Evolutionary conservation across 2,797 vertebrate genomes (phyloP).

Genomic region (Chelidonichthys spinosus): DNA sequence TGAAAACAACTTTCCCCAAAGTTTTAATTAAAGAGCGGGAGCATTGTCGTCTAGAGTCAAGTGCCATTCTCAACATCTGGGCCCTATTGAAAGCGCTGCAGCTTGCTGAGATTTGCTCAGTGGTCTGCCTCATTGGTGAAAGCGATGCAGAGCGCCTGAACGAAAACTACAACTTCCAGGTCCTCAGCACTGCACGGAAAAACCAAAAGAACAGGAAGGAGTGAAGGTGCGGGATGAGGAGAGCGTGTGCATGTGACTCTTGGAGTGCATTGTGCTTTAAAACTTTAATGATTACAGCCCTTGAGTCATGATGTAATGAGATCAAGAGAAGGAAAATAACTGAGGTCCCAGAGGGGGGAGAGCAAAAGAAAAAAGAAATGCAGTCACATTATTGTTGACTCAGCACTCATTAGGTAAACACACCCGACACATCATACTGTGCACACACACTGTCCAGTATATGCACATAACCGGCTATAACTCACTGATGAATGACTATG

Average conservation of each 20-base stretch:
- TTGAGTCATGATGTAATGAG: constrained; percentile 84
- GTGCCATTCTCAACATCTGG: constrained; percentile 79
- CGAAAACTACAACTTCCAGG: constrained; percentile 35
- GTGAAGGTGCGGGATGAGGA: constrained; percentile 41
- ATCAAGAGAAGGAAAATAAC: constrained; percentile 72
- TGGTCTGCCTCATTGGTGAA: constrained; percentile 56
- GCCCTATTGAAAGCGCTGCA: constrained; percentile 56
- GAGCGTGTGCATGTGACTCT: constrained; percentile 61
- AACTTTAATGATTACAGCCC: constrained; percentile 83
- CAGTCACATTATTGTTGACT: constrained; percentile 77
- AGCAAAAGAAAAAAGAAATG: constrained; percentile 59
- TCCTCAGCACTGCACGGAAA: constrained; percentile 39
- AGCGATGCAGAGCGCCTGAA: constrained; percentile 52
- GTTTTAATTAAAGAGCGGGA: constrained; percentile 78
- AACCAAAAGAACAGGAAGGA: constrained; percentile 39
- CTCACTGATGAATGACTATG: constrained; percentile 68
- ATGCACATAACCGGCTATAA: constrained; percentile 63
- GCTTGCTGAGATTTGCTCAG: constrained; percentile 63
- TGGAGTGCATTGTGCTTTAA: constrained; percentile 79
- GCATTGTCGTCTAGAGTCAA: constrained; percentile 61
- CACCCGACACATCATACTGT: constrained; percentile 59
- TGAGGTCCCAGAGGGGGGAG: constrained; percentile 47
- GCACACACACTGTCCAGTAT: constrained; percentile 54
- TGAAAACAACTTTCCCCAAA: constrained; percentile 69
- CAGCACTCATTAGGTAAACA: constrained; percentile 66